These are phyloP conservation scores for Philopotamus ludificatus DNA, from an alignment of 1,140 invertebrate species.

Conservation along the genomic window DNA sequence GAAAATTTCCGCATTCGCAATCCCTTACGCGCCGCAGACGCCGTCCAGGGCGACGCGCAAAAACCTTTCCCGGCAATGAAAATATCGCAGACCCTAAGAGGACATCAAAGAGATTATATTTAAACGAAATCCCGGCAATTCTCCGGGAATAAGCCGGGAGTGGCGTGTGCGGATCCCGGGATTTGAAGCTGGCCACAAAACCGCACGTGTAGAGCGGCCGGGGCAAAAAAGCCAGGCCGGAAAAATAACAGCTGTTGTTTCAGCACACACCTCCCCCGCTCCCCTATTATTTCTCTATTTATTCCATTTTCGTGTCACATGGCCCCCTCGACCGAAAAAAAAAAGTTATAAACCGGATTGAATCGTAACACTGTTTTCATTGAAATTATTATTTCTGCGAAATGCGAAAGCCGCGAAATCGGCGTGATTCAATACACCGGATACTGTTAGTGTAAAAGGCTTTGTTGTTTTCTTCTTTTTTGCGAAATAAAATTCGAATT, in stretches of 20 bases:
- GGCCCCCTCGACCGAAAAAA: too few species aligned
- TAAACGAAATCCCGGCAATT: background rate
- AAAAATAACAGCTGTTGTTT: background rate
- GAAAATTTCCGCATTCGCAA: background rate
- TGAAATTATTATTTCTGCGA: too few species aligned
- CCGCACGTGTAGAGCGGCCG: background rate
- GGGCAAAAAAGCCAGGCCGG: background rate
- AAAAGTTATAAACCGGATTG: too few species aligned
- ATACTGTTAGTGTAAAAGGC: too few species aligned
- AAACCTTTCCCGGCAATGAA: background rate
- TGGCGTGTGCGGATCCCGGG: background rate
- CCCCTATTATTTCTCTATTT: background rate
- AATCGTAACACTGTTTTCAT: too few species aligned
- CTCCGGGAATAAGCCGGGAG: background rate
- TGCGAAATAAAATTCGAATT: too few species aligned
- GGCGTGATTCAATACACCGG: too few species aligned
- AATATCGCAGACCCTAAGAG: background rate
- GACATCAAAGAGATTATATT: constrained; percentile 6
- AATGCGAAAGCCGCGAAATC: too few species aligned
- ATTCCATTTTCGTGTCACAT: background rate
- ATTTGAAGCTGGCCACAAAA: background rate
- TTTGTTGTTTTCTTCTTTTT: too few species aligned
- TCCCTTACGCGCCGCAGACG: constrained; percentile 1
- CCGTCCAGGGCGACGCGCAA: background rate
- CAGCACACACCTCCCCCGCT: background rate